Conservation (phyloP, 2,113 vertebrate genomes). For the Cyanoliseus patagonus region DNA sequence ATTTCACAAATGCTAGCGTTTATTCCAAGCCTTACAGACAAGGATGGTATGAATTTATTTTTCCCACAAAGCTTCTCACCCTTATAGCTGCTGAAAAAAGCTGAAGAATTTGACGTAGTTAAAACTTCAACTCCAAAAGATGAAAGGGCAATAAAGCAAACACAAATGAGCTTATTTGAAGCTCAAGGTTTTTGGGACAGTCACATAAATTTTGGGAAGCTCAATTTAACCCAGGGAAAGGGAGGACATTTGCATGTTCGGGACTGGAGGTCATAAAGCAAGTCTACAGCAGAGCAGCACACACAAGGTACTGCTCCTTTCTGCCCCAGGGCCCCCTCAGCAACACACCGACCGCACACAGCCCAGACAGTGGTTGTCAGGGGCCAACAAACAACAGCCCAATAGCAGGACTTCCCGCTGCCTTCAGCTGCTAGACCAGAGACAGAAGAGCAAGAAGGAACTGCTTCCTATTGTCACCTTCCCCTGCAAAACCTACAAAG, state of each 20-base stretch:
- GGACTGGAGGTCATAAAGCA: not conserved
- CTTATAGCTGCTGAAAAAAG: not conserved
- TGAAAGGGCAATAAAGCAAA: not conserved
- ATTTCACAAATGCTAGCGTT: not conserved
- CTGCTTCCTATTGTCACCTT: fast-evolving
- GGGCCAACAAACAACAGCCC: not conserved
- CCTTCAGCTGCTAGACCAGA: not conserved
- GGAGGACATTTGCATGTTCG: not conserved
- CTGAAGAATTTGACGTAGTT: not conserved
- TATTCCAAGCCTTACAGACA: not conserved
- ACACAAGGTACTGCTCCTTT: not conserved
- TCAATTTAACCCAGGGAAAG: not conserved
- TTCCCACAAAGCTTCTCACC: not conserved
- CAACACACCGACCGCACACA: not conserved
- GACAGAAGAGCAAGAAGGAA: not conserved
- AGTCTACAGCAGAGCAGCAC: not conserved
- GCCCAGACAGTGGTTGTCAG: not conserved
- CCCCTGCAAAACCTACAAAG: not conserved
- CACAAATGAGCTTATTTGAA: not conserved
- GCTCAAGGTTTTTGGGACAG: not conserved
- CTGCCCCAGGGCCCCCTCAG: not conserved
- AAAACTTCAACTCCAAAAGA: not conserved
- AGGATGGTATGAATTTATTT: not conserved
- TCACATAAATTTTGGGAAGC: not conserved
- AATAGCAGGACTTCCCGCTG: not conserved